Percentiles rank a stretch among this genome's conserved stretches.
These are phyloP conservation scores for Acleris literana DNA, from an alignment of 2,888 invertebrate genomes.

Conservation along the genomic window DNA sequence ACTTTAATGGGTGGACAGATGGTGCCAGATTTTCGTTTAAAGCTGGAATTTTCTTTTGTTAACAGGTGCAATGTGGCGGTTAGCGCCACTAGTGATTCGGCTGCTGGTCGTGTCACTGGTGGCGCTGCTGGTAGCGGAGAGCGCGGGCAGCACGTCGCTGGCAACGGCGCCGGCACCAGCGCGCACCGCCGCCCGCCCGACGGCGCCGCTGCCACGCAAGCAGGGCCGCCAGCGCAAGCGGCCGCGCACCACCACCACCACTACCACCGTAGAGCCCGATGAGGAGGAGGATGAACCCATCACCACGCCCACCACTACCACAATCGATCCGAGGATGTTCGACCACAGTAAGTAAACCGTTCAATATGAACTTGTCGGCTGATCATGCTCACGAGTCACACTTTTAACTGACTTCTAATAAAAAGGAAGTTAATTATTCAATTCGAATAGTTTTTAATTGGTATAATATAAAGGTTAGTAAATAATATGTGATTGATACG, in stretches of 20 bases:
- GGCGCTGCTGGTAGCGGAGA: constrained; percentile 72
- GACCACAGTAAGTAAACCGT: constrained; percentile 71
- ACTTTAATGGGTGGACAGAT: too few relatives aligned
- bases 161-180: constrained; percentile 40
- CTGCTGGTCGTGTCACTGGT: constrained; percentile 72
- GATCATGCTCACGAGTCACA: too few relatives aligned
- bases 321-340: constrained; percentile 65
- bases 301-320: constrained; percentile 62
- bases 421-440: too few relatives aligned
- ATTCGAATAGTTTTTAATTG: too few relatives aligned
- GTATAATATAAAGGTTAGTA: too few relatives aligned
- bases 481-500: too few relatives aligned
- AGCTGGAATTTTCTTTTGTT: constrained; percentile 40
- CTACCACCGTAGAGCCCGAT: constrained; percentile 58
- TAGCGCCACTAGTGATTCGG: constrained; percentile 77
- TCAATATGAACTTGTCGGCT: too few relatives aligned
- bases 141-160: constrained; percentile 47
- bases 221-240: constrained; percentile 59
- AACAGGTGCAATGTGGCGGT: constrained; percentile 67
- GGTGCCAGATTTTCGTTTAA: too few relatives aligned
- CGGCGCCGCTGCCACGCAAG: constrained; percentile 43
- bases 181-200: constrained; percentile 37
- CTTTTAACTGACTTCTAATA: too few relatives aligned
- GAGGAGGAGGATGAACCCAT: constrained; percentile 64
- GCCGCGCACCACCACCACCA: constrained; percentile 62